A percentile compares a stretch with the other conserved stretches of the same genome.
These are phyloP conservation scores for Penaeus vannamei DNA, from an alignment of 1,140 invertebrate species.

Conservation along the genomic window DNA sequence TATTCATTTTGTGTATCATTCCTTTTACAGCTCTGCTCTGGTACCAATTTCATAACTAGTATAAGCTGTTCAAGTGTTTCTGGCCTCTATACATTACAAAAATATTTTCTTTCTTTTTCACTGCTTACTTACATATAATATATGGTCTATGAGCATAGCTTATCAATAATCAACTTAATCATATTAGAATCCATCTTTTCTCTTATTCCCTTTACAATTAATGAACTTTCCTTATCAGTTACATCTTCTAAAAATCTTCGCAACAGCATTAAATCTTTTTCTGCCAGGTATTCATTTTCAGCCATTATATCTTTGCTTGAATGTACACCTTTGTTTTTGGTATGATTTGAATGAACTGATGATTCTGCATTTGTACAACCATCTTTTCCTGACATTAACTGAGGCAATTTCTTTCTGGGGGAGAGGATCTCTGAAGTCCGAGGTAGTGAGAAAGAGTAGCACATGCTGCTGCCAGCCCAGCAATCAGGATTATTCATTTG, in stretches of 20 bases:
- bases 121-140: not conserved
- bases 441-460: not conserved
- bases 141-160: slow-evolving; percentile 49
- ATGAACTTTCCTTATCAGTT: slow-evolving; percentile 42
- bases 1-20: no score
- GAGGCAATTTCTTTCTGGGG: slow-evolving; percentile 33
- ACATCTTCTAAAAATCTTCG: slow-evolving; percentile 57
- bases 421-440: slow-evolving; percentile 12
- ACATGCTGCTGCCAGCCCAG: slow-evolving; percentile 33
- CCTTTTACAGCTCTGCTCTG: no score
- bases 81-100: not conserved
- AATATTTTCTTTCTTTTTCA: not conserved
- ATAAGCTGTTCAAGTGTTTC: no score
- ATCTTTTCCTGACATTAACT: slow-evolving; percentile 27
- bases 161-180: slow-evolving; percentile 55
- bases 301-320: slow-evolving; percentile 18
- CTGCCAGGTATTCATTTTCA: not conserved
- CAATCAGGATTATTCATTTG: slow-evolving; percentile 42
- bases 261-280: slow-evolving; percentile 55
- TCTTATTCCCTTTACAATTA: slow-evolving; percentile 42
- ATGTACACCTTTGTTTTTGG: not conserved
- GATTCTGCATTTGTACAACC: not conserved
- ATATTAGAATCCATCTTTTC: slow-evolving; percentile 59
- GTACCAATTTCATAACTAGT: no score
- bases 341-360: not conserved